These are phyloP conservation scores for Euzophera pinguis DNA, from an alignment of 2,888 invertebrate genomes.

Conservation along the genomic window DNA sequence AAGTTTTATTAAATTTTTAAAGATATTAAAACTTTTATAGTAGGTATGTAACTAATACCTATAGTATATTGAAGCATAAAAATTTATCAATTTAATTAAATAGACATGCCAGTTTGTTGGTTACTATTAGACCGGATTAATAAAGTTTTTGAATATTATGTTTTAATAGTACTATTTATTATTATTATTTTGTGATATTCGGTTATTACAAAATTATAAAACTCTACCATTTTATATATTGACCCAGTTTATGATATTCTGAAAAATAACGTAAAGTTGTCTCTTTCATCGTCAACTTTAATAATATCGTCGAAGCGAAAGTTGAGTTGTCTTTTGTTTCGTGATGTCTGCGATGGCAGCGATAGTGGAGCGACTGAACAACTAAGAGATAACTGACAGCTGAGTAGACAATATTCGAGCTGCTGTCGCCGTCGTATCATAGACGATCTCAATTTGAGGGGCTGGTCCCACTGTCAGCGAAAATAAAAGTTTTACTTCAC, in stretches of 20 bases:
- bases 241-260: background rate
- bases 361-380: slow-evolving; percentile 19
- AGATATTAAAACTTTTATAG: too few species aligned
- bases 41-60: too few species aligned
- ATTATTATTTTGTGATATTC: too few species aligned
- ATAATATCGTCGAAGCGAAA: slow-evolving; percentile 3
- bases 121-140: too few species aligned
- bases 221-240: too few species aligned
- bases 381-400: slow-evolving; percentile 37
- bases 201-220: too few species aligned
- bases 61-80: too few species aligned
- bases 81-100: too few species aligned
- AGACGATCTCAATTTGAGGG: slow-evolving; percentile 62
- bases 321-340: slow-evolving; percentile 12
- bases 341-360: slow-evolving; percentile 15
- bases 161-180: too few species aligned
- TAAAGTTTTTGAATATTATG: too few species aligned
- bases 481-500: background rate
- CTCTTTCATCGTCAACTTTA: slow-evolving; percentile 6
- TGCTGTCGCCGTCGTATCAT: slow-evolving; percentile 32
- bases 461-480: background rate
- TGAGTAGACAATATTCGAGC: slow-evolving; percentile 36
- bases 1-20: background rate
- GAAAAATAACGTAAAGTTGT: slow-evolving; percentile 2
- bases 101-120: too few species aligned